Evolutionary conservation across 2,888 invertebrate species (phyloP), one percentile per base, ranked within the genome.

Genomic region (Acrobasis consociella): DNA sequence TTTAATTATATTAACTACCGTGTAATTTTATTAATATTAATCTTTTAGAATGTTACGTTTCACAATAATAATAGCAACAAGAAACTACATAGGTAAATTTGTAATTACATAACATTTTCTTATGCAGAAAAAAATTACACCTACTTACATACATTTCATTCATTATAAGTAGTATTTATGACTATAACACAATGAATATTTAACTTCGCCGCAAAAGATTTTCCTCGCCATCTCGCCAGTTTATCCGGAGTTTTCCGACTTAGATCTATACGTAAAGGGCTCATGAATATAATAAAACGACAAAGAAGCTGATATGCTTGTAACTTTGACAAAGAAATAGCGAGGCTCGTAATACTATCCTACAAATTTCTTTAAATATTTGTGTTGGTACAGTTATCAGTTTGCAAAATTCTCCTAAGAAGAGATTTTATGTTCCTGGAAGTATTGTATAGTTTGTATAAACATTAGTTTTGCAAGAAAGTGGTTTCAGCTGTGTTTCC

Each of bases 241-340:
- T 61, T 60, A 62, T 62, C 50, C 50, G 22, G 51, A 31, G 42
- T 62, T 53, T 60, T 37, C 38, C 46, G 56, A 60, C 62, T 59
- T 60, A n/a, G n/a, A n/a, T n/a, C n/a, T n/a, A n/a, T n/a, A 62
- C 49, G 58, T 63, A 60, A 67, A 64, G 58, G 61, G 62, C 52
- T 64, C 63, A 62, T 22, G 58, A 46, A 60, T 55, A 63, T 60
- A 64, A 68, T 59, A 64, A 65, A 55, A 60, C 64, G 63, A 64
- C 66, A 67, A 68, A 66, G 60, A 62, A 62, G 63, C 62, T 64
- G 64, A 64, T 64, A 63, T 59, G 64, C 60, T 61, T 62, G 50
- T 60, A 58, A 50, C 50, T 62, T 13, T 52, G 37, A 62, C 64
- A 65, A 65, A 66, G 63, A 42, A 53, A 62, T 49, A 31, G 62